Evolutionary conservation across 2,888 invertebrate genomes (phyloP).

Genomic region (Drosophila neotestacea): DNA sequence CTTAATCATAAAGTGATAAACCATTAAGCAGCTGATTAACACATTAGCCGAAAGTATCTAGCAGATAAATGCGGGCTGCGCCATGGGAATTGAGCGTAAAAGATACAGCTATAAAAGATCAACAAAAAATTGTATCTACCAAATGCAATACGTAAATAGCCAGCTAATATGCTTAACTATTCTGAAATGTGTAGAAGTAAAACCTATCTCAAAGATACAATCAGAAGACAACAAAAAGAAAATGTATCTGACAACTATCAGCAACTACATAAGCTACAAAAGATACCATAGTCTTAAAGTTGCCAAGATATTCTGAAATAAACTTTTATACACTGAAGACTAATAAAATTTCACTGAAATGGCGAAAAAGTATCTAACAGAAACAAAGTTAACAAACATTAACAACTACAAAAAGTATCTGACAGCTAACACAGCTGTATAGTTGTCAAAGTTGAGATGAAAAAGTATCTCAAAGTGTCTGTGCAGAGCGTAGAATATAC

Average conservation of each 20-base stretch:
- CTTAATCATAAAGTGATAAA: conserved; percentile 47
- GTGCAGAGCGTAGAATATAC: too few relatives aligned
- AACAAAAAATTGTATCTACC: too few relatives aligned
- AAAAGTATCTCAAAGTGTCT: conserved; percentile 11
- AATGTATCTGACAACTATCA: too few relatives aligned
- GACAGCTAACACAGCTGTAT: conserved; percentile 26
- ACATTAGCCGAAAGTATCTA: conserved; percentile 32
- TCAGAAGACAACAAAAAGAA: too few relatives aligned
- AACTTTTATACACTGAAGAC: too few relatives aligned
- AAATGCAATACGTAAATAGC: too few relatives aligned
- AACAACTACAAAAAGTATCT: conserved; percentile 20
- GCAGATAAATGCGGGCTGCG: conserved; percentile 14
- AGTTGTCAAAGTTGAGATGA: conserved; percentile 1
- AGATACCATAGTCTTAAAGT: too few relatives aligned
- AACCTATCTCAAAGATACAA: too few relatives aligned
- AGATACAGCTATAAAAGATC: conserved; percentile 2
- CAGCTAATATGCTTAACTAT: too few relatives aligned
- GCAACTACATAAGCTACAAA: too few relatives aligned
- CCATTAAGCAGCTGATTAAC: conserved; percentile 37
- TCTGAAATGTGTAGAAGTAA: too few relatives aligned
- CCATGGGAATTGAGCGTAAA: not conserved
- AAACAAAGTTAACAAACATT: not conserved
- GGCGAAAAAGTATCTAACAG: conserved; percentile 11
- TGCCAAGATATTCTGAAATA: too few relatives aligned
- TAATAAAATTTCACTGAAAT: not conserved